Conservation (phyloP, 2,888 invertebrate genomes). For the Acleris emargana region DNA sequence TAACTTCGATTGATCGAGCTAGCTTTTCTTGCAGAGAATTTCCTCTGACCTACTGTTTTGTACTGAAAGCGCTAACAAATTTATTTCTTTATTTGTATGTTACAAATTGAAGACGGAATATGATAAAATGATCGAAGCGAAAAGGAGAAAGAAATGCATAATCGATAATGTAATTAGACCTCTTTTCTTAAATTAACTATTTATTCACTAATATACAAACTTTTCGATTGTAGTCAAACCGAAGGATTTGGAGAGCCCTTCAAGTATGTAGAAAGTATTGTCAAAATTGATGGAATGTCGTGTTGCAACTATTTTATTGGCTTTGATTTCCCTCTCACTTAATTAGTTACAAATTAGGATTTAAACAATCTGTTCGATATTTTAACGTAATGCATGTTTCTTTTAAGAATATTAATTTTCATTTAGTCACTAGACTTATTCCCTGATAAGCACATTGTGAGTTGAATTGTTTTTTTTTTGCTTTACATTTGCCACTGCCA, state of each 20-base stretch:
- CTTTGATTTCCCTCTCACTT: conserved; percentile 15
- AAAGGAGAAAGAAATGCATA: conserved; percentile 4
- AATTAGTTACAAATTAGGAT: conserved; percentile 4
- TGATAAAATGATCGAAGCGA: neutral
- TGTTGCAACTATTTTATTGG: conserved; percentile 15
- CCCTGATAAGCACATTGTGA: neutral
- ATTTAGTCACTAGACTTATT: no score
- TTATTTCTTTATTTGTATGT: conserved; percentile 13
- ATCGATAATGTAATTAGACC: conserved; percentile 10
- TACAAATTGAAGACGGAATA: conserved; percentile 9
- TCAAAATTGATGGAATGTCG: conserved; percentile 30
- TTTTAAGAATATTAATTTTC: neutral
- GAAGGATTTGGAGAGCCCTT: conserved; percentile 90
- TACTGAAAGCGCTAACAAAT: neutral
- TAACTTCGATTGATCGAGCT: no score
- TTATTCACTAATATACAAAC: conserved; percentile 46
- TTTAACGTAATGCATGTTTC: neutral
- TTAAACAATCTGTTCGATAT: neutral
- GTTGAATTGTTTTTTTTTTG: conserved; percentile 4
- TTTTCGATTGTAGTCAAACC: conserved; percentile 84
- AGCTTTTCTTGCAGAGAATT: no score
- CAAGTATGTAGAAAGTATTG: conserved; percentile 86
- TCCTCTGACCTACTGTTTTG: no score
- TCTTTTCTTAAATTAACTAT: neutral
- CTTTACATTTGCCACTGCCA: conserved; percentile 45